Evolutionary conservation across 2,113 vertebrate genomes (phyloP), one percentile per base, ranked within the genome.

Genomic region (Sterrhoptilus dennistouni): DNA sequence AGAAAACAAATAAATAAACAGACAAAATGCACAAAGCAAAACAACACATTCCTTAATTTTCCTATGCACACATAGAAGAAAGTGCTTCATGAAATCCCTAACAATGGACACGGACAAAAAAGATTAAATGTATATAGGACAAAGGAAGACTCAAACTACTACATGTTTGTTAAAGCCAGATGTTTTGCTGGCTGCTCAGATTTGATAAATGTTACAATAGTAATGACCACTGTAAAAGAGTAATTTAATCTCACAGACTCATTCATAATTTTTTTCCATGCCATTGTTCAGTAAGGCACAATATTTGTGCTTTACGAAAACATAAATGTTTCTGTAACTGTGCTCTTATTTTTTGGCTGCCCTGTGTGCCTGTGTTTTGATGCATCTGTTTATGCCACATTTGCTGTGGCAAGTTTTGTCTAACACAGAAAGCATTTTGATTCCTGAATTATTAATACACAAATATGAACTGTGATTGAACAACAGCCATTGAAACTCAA

Each of bases 21-120:
- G 82, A 29, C 13, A 83, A 83, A 77, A 20, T 1, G 1, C 19
- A 40, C 5, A 70, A 60, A 42, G 8, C 1, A 72, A 80, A 89
- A 35, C 6, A 56, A 27, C 18, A 42, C 21, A 63, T 61, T 59
- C 72, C 77, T 83, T 77, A 45, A n/a, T 96, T 94, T 84, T 89
- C 59, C 87, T 94, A 95, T 95, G 54, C 72, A 94, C 97, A 97
- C 96, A 96, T 94, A 96, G 95, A 97, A 95, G 93, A 97, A 98
- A 98, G 95, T 97, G 97, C 95, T 98, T 98, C 95, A 97, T 98
- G 97, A 98, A 98, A 98, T 98, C 97, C 97, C 97, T 98, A 97
- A 98, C 96, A 98, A 97, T 90, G 96, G 97, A 84, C 94, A 64
- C 94, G 97, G 96, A 98, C 97, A 98, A 97, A 96, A 97, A 95